phyloP scores from a whole-genome alignment of 2,888 invertebrate species.

The Pterobdella sp. region DNA sequence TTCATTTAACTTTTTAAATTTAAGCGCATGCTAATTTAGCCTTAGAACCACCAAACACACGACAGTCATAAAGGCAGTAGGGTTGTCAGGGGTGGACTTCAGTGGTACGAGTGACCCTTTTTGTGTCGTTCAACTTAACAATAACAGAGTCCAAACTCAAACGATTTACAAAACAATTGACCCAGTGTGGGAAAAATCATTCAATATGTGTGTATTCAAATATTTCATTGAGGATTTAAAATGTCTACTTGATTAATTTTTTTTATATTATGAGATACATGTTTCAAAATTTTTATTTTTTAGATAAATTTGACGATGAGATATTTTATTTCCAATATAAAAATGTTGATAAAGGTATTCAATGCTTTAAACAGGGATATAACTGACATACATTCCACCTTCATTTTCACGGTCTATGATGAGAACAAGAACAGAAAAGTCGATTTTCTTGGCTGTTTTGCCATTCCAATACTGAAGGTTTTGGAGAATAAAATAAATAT shows the following conservation, averaged over 20 bases:
- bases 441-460: constrained; percentile 87
- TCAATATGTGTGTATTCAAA: constrained; percentile 75
- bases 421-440: constrained; percentile 90
- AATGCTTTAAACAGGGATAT: constrained; percentile 47
- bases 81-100: constrained; percentile 84
- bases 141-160: constrained; percentile 88
- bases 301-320: neutral
- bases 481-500: constrained; percentile 33
- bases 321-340: neutral
- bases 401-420: constrained; percentile 91
- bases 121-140: constrained; percentile 88
- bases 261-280: neutral
- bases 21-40: too few species aligned
- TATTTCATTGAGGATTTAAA: neutral
- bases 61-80: constrained; percentile 67
- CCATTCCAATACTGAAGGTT: constrained; percentile 70
- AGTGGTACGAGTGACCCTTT: constrained; percentile 98
- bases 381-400: constrained; percentile 81
- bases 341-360: neutral
- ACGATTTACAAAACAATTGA: constrained; percentile 94
- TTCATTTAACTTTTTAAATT: too few species aligned
- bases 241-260: neutral
- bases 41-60: neutral
- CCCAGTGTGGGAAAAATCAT: constrained; percentile 97
- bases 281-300: neutral